These are phyloP conservation scores for Philereme transversata DNA, from an alignment of 2,888 invertebrate genomes.

Conservation along the genomic window DNA sequence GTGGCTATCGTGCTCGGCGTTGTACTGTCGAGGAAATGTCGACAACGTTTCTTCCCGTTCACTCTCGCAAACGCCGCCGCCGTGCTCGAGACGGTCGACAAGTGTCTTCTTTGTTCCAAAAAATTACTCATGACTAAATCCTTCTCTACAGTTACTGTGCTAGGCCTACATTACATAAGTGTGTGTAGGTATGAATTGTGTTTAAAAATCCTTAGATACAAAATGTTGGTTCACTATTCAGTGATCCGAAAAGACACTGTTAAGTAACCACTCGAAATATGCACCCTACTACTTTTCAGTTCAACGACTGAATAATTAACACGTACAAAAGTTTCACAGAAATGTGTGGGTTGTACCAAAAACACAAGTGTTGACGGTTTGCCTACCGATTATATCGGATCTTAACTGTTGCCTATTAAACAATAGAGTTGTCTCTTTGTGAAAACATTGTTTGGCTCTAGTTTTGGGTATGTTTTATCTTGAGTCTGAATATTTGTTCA, in stretches of 20 bases:
- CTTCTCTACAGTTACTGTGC: too few relatives aligned
- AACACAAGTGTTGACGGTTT: constrained; percentile 16
- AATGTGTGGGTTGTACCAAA: constrained; percentile 25
- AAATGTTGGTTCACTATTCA: neutral
- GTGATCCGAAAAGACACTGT: neutral
- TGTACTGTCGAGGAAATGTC: too few relatives aligned
- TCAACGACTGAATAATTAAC: constrained; percentile 19
- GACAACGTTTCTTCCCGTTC: too few relatives aligned
- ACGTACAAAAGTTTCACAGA: constrained; percentile 4
- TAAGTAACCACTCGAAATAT: neutral
- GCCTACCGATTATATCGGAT: neutral
- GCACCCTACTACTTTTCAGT: constrained; percentile 9
- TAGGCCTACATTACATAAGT: too few relatives aligned
- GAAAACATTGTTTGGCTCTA: neutral
- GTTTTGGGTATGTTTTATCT: neutral
- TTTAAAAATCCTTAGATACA: too few relatives aligned
- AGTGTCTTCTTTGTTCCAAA: too few relatives aligned
- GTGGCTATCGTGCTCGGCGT: too few relatives aligned
- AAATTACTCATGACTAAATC: too few relatives aligned
- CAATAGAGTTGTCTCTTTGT: neutral
- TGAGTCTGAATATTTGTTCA: neutral
- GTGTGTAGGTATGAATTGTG: too few relatives aligned
- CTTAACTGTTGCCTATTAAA: neutral
- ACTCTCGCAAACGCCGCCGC: too few relatives aligned
- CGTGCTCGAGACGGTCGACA: too few relatives aligned